Base-by-base conservation (phyloP, 2,113 vertebrate species). In the Cinclus mexicanus region DNA sequence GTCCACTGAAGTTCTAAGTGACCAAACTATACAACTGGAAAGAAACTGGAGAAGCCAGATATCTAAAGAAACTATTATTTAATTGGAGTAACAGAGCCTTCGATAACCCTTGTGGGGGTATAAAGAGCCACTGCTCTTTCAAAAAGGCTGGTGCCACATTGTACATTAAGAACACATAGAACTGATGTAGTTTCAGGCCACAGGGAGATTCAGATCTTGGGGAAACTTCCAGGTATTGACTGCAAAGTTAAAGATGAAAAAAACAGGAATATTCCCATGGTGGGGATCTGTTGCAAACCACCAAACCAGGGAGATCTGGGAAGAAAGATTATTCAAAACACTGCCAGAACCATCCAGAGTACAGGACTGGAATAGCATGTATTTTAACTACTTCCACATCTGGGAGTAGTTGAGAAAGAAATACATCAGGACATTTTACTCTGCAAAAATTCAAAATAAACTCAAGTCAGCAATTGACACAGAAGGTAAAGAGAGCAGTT, bases 371-470 rank as follows among this genome's bases (percentile, higher is more conserved):
- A 94, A 80, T 78, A 92, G 63, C 5, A 7, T 59, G 25, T 63
- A 78, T 93, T 93, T 93, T 86, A 94, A 92, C 71, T 88, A 74
- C 63, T 89, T 56, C 9, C 15, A 64, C 83, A 96, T 81, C 89
- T 95, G 95, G 53, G 46, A 94, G 56, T 13, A 70, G 55, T 39
- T 81, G 60, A 83, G 47, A 93, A 89, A 92, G 39, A 83, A 92
- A 78, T 55, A 81, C 7, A 93, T 71, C 39, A 75, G 60, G 47
- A 90, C 68, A 90, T 90, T 90, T 75, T 83, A 68, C 83, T 93
- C 92, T 69, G 70, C 29, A 93, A 90, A 93, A 96, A 44, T 21
- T 71, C 83, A 83, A 46, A 90, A 78, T 71, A 67, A 90, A 63
- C 42, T 25, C 7, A 75, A 94, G 35, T 70, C 47, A 63, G 47